Evolutionary conservation across 1,140 invertebrate species (phyloP), one percentile per base, ranked within the genome.

Genomic region (Drosophila chauvacae): DNA sequence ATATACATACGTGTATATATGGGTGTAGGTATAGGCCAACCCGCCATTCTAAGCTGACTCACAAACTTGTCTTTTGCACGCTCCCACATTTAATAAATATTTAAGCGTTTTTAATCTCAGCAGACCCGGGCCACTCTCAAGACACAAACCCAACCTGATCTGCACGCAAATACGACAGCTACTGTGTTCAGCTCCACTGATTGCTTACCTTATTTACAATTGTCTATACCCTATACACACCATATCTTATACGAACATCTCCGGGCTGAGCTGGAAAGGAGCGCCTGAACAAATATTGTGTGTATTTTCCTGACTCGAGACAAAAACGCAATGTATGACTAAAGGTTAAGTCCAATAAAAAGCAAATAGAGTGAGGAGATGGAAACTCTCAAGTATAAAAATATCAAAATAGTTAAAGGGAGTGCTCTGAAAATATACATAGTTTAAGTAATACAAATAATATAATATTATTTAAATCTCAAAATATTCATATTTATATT

Each of bases 71-170:
- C 69, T 90, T 64, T 77, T 79, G 81, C 73, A 84, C 85, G 74
- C 84, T 88, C 84, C 84, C 85, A 90, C 85, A 90, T 90, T 88
- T 88, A 82, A 90, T 88, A 90, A 88, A 88, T 90, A 88, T 90
- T 88, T 83, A 88, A 88, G 50, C 77, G 77, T 81, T 84, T 90
- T 81, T 81, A 90, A 90, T 85, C 84, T 71, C 61, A 47, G 61
- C 64, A 62, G 73, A 45, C 68, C 9, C 20, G 33, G 59, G 63
- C 57, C 71, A 80, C 70, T 69, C 70, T 63, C 78, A 14, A 23
- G 63, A 18, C 58, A 63, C 30, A 55, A 20, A 47, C 48, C 26
- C 57, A 45, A 77, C 69, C 53, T 59, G 69, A 60, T 72, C 45
- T 72, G 58, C 69, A 50, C 37, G 35, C 61, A 56, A 48, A 64